Evolutionary conservation across 2,113 vertebrate genomes (phyloP), one percentile per base, ranked within the genome.

Genomic region (Piaya cayana): DNA sequence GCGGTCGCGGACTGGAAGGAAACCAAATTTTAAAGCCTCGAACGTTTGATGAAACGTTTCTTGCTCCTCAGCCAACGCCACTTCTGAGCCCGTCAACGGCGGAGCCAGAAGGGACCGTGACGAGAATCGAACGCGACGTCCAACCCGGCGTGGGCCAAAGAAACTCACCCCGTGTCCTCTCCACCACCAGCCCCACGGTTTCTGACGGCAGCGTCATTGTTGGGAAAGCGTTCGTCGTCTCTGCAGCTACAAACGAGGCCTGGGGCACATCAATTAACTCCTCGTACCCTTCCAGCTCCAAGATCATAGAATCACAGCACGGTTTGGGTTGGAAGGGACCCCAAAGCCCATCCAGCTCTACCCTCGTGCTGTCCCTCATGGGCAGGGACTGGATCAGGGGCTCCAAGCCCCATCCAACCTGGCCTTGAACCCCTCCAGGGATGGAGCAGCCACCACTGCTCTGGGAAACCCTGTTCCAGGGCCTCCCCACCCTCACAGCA

Each of bases 11-110:
- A 0, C 45, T 92, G 95, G 95, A 95, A 93, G 67, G 62, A 94
- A 94, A 21, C 55, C 95, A 94, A 72, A 64, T 50, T 96, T 82
- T 95, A n/a, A 95, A 92, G 69, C 93, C 90, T 86, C 21, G 27
- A 65, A 49, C 9, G 4, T 37, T 36, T 69, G 82, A 87, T 36
- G 75, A 64, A 91, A 43, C 39, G 15, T 53, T 80, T 85, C 69
- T 71, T 92, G 92, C 58, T 69, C 64, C 45, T 39, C 1, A 1
- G 92, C 87, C 93, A 96, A 30, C 27, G 50, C 50, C 74, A 52
- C 19, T 21, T n/a, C 37, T 55, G 72, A 30, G 42, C 43, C 88
- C 82, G 13, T 43, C 3, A 1, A 47, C 65, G 55, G 69, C 69
- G 0, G 69, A 60, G 83, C 83, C 89, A 45, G 91, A 34, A 74